Base-by-base conservation (phyloP, 2,797 vertebrate genomes). In the Chelon auratus region DNA sequence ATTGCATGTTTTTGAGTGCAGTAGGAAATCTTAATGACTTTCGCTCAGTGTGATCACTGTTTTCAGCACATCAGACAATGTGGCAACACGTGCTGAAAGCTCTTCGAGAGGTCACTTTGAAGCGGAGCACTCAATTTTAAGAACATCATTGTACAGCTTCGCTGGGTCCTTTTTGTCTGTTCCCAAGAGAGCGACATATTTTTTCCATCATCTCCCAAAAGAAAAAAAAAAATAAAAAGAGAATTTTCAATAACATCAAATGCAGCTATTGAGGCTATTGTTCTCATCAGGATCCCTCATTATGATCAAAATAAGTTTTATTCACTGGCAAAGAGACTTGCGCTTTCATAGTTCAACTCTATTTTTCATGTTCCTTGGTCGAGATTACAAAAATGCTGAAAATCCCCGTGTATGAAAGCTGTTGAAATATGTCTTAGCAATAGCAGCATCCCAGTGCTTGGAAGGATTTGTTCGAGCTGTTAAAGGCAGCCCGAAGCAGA, bases 171-270 rank as follows among this genome's bases (percentile, higher is more conserved):
- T 75, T 82, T 81, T 60, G 40, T 61, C 56, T 9, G 1, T 26
- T 72, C 67, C 65, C 63, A 82, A 50, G 40, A 64, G 50, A 62
- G 50, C 43, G 33, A 50, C 60, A 81, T 70, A 53, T 68, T 77
- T 71, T 81, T 77, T 56, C 62, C 53, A 82, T 84, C 67, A 77
- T 65, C 58, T 26, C 30, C 30, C 30, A 33, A 33, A 33, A 33
- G 7, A 6, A 33, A 33, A 33, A 33, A 26, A 26, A 26, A 26
- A 26, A 26, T 36, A 77, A 77, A 70, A 69, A 63, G 56, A 72
- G 33, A 75, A 62, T 84, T 84, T 77, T 42, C 42, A 62, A 61
- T 57, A 78, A 62, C 71, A 82, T 67, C 70, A 81, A 70, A 87
- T 81, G 50, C 51, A 62, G 55, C 67, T 48, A 9, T 57, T 53